Evolutionary conservation across 2,113 vertebrate species (phyloP), one percentile per base, ranked within the genome.

Genomic region (Melanocharis versteri): DNA sequence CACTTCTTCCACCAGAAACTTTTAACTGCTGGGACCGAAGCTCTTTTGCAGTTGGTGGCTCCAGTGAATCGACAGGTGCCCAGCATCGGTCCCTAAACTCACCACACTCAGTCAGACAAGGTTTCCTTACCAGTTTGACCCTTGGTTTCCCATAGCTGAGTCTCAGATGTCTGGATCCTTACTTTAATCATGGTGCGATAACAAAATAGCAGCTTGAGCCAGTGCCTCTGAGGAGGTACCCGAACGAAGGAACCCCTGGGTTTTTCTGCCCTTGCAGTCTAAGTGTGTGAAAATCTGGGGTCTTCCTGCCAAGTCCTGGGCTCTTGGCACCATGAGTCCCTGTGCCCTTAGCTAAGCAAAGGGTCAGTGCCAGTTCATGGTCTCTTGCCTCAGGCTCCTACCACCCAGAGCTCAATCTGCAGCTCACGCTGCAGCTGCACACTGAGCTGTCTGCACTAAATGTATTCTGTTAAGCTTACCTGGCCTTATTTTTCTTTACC

Each of bases 211-310:
- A 58, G 44, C 44, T 73, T 20, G 18, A 58, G 18, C 33, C 37
- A 44, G 22, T 81, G 37, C 19, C 27, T 81, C 60, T 17, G 33
- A 39, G 37, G 45, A 58, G 78, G 15, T 35, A 51, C 19, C 51
- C 1, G 0, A 44, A 33, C 0, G 1, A 51, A 66, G 28, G 28
- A 58, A 37, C 4, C 4, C 10, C 8, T 39, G 20, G 28, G 33
- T 13, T 81, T 81, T 73, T 58, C 45, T 58, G 47, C 13, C 28
- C 37, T 27, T 66, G 39, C 44, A 58, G 10, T 66, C 23, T 16
- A 7, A 42, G 22, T 13, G 5, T 27, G 60, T 45, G 9, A 16
- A 45, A 58, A 13, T 51, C 28, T n/a, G 37, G 19, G 7, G 13
- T 45, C 33, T 45, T 66, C 4, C 28, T 60, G 51, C 51, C 58